Conservation (phyloP, 35 echinoderm and acorn worm species). For the Acanthaster planci region DNA sequence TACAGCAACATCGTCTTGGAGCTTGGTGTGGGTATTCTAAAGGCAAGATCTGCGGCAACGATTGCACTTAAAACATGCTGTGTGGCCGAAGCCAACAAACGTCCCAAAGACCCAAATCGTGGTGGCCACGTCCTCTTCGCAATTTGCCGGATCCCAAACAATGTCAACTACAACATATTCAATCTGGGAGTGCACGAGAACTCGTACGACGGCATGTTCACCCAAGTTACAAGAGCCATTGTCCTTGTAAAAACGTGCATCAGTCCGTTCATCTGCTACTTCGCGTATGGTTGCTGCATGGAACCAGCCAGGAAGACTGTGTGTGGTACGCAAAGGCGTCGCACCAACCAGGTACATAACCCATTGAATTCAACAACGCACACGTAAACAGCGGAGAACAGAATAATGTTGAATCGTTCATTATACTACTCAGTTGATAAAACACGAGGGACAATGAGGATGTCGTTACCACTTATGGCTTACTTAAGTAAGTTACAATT, state of each 20-base stretch:
- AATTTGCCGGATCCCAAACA: background rate
- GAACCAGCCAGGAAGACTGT: background rate
- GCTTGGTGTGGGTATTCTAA: background rate
- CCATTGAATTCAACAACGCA: background rate
- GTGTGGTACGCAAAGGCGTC: background rate
- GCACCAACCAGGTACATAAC: background rate
- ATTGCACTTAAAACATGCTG: background rate
- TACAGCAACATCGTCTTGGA: slow-evolving; percentile 13
- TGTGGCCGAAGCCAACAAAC: slow-evolving; percentile 19
- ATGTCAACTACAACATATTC: background rate
- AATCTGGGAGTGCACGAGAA: background rate
- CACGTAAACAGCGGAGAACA: too few species aligned
- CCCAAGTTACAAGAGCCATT: background rate
- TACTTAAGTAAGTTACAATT: too few species aligned
- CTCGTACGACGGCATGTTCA: background rate
- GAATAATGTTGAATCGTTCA: too few species aligned
- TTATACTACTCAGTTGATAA: too few species aligned
- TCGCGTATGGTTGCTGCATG: background rate
- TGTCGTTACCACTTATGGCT: too few species aligned
- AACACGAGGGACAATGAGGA: too few species aligned
- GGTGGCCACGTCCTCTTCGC: background rate
- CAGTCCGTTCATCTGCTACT: background rate
- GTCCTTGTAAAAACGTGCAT: background rate
- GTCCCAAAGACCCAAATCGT: background rate
- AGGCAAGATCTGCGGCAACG: background rate